Base-by-base conservation (phyloP, 1,140 invertebrate genomes). In the Periplaneta americana region DNA sequence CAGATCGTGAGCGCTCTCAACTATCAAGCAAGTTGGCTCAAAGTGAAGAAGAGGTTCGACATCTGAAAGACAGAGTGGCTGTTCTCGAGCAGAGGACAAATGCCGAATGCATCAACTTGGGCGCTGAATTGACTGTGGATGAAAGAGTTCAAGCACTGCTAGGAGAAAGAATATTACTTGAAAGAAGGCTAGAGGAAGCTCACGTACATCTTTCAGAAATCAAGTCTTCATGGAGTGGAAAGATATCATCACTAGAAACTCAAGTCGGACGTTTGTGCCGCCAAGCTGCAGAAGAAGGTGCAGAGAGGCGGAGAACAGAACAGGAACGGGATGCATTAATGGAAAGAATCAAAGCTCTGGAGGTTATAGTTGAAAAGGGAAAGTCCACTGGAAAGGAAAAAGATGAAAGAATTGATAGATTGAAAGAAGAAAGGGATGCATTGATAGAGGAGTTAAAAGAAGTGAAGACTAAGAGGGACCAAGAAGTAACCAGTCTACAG, bases 141-240 rank as follows among this genome's bases (percentile, higher is more conserved):
- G 93, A 94, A 75, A 89, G 89, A 36, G 82, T 86, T 28, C 83
- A 85, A 88, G 89, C 84, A 84, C 83, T 82, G 84, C 86, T 57
- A 31, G 89, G 91, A 32, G 95, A 96, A 84, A 88, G 93, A 17
- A 91, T 92, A 18, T 88, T 95, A 2, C 86, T 96, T 8, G 93
- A 96, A 84, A 90, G 95, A 75, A 93, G 95, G 83, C 87, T 97
- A 32, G 94, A 96, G 83, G 96, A 98, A 85, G 91, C 94, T 0
- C 94, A 96, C 85, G 89, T 97, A 82, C 95, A 97, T 86, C 86
- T 98, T 1, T 93, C 95, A 0, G 95, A 97, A 84, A 96, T 97
- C 82, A 97, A 97, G 86, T 95, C 94, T 2, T 95, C 94, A 0
- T 97, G 96, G 96, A 96, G 95, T 85, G 93, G 94, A 34, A 96